Evolutionary conservation across 2,113 vertebrate genomes (phyloP).

Genomic region (Hiodon tergisus): DNA sequence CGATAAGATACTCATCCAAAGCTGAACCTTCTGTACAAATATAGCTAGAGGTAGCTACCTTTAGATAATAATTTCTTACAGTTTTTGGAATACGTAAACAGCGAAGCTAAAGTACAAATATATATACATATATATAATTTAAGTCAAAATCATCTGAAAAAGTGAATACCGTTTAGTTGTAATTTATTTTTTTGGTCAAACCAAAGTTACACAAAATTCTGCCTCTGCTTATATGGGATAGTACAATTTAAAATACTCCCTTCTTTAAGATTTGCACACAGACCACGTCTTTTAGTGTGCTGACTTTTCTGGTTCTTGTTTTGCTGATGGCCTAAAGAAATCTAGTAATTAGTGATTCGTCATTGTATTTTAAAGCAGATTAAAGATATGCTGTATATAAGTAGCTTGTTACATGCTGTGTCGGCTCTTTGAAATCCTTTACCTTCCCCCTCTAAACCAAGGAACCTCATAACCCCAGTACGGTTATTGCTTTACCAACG

Average conservation of each 20-base stretch:
- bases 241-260: slow-evolving; percentile 79
- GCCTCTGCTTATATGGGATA: slow-evolving; percentile 96
- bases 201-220: slow-evolving; percentile 99
- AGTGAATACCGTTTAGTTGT: slow-evolving; percentile 66
- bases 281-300: slow-evolving; percentile 69
- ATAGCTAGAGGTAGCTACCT: slow-evolving; percentile 18
- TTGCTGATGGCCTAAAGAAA: slow-evolving; percentile 47
- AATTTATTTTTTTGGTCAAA: slow-evolving; percentile 92
- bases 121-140: slow-evolving; percentile 29
- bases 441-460: slow-evolving; percentile 69
- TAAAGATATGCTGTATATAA: slow-evolving; percentile 78
- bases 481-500: slow-evolving; percentile 86
- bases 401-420: slow-evolving; percentile 84
- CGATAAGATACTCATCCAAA: slow-evolving; percentile 40
- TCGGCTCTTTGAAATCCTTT: slow-evolving; percentile 77
- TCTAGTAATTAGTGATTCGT: slow-evolving; percentile 62
- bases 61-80: slow-evolving; percentile 16
- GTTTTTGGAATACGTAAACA: slow-evolving; percentile 15
- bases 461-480: slow-evolving; percentile 81
- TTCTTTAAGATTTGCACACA: slow-evolving; percentile 70
- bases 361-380: slow-evolving; percentile 71
- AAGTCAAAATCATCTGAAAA: slow-evolving; percentile 61
- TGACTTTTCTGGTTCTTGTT: slow-evolving; percentile 61
- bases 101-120: slow-evolving; percentile 8
- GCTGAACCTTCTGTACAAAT: slow-evolving; percentile 36